Evolutionary conservation across 2,113 vertebrate species (phyloP).

Genomic region (Campylomormyrus numenius): DNA sequence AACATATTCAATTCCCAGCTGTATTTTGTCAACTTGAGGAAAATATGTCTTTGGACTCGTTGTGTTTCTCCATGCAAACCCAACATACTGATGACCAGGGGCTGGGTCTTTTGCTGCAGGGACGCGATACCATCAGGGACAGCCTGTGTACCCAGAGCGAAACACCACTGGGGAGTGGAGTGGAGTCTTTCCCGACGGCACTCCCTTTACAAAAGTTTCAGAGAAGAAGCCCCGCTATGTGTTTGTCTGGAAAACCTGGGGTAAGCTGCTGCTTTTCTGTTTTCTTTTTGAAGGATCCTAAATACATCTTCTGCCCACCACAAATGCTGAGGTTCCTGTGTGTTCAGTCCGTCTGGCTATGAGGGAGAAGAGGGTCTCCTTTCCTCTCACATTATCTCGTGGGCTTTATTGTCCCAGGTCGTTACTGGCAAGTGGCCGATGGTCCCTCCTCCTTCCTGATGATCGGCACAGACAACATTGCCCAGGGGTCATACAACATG

Average conservation of each 20-base stretch:
- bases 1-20: neutral
- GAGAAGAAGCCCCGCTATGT: slow-evolving; percentile 66
- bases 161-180: slow-evolving; percentile 29
- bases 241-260: slow-evolving; percentile 87
- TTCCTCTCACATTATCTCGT: neutral
- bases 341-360: neutral
- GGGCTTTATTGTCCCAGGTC: slow-evolving; percentile 52
- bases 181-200: slow-evolving; percentile 75
- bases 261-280: slow-evolving; percentile 51
- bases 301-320: neutral
- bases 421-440: slow-evolving; percentile 84
- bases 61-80: neutral
- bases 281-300: neutral
- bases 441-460: slow-evolving; percentile 72
- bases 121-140: slow-evolving; percentile 60
- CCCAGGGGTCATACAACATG: slow-evolving; percentile 81
- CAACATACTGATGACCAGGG: neutral
- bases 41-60: neutral
- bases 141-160: slow-evolving; percentile 71
- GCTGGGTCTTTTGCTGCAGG: slow-evolving; percentile 50
- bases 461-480: slow-evolving; percentile 64
- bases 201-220: slow-evolving; percentile 51
- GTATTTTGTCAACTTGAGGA: neutral
- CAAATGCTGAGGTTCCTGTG: neutral
- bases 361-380: neutral